A percentile compares a stretch with the other conserved stretches of the same genome.
Evolutionary conservation across 2,797 vertebrate species (phyloP).

Genomic region (Cryptoblepharus egeriae): DNA sequence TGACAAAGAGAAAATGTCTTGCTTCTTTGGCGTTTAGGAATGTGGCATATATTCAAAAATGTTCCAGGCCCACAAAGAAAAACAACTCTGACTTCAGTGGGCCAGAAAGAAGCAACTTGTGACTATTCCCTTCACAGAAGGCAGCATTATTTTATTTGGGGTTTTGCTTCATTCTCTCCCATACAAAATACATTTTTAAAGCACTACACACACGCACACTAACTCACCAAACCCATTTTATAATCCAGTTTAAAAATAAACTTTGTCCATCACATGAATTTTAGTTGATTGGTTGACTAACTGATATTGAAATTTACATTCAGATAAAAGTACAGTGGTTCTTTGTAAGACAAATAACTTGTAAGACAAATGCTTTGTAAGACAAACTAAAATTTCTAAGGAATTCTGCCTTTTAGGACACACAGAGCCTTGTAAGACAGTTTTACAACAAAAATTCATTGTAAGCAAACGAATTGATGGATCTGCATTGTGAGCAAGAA

Average conservation of each 20-base stretch:
- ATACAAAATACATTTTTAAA: not conserved
- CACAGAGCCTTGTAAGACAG: no score
- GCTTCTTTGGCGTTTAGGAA: conserved; percentile 9
- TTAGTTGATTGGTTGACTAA: no score
- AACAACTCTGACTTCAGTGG: not conserved
- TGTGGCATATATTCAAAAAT: conserved; percentile 19
- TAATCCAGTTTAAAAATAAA: not conserved
- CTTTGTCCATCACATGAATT: not conserved
- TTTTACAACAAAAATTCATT: no score
- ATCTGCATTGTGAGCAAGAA: no score
- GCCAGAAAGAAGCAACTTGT: conserved; percentile 4
- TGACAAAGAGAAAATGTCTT: not conserved
- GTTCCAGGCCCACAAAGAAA: conserved; percentile 7
- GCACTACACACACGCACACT: not conserved
- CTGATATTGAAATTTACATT: not conserved
- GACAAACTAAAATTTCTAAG: no score
- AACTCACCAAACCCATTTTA: no score
- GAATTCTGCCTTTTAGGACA: no score
- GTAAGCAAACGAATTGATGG: no score
- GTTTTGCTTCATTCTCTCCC: not conserved
- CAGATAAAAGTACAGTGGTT: no score
- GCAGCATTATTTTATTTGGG: not conserved
- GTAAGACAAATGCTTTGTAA: no score
- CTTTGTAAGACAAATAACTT: no score
- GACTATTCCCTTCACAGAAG: not conserved